phyloP scores from a whole-genome alignment of 2,888 invertebrate genomes.

The Seira ritae region DNA sequence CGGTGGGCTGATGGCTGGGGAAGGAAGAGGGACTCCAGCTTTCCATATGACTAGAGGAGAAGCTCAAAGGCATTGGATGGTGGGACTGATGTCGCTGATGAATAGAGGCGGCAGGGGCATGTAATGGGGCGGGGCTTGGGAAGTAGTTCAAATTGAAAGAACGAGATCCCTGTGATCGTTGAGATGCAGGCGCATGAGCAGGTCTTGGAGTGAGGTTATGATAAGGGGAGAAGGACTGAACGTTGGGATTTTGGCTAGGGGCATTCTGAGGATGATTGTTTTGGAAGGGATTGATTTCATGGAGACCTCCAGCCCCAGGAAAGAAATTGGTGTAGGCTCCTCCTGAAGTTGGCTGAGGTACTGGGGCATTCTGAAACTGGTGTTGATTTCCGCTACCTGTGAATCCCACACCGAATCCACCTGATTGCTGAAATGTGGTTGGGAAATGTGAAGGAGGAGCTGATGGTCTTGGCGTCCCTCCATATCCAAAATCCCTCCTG shows the following conservation, averaged over 20 bases:
- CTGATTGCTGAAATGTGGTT: conserved; percentile 40
- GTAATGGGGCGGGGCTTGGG: neutral
- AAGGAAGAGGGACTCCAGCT: neutral
- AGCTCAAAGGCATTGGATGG: neutral
- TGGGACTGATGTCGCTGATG: neutral
- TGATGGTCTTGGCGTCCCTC: neutral
- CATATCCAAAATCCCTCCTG: neutral
- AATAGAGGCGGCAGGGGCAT: too few relatives aligned
- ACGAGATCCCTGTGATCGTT: neutral
- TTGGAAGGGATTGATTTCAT: conserved; percentile 34
- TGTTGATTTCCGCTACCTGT: neutral
- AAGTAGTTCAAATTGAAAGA: neutral
- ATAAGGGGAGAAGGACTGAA: neutral
- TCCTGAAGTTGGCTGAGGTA: conserved; percentile 40
- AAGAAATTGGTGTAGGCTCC: conserved; percentile 42
- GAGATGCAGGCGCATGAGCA: too few relatives aligned
- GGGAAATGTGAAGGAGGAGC: conserved; percentile 16
- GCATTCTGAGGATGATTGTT: neutral
- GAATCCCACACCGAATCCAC: conserved; percentile 18
- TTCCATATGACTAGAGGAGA: neutral
- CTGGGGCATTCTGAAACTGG: conserved; percentile 7
- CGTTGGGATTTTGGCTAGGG: neutral
- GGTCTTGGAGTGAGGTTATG: neutral
- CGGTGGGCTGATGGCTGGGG: neutral
- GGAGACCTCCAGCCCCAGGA: conserved; percentile 25